Conservation (phyloP, 2,888 invertebrate species). For the Caenorhabditis plicata region DNA sequence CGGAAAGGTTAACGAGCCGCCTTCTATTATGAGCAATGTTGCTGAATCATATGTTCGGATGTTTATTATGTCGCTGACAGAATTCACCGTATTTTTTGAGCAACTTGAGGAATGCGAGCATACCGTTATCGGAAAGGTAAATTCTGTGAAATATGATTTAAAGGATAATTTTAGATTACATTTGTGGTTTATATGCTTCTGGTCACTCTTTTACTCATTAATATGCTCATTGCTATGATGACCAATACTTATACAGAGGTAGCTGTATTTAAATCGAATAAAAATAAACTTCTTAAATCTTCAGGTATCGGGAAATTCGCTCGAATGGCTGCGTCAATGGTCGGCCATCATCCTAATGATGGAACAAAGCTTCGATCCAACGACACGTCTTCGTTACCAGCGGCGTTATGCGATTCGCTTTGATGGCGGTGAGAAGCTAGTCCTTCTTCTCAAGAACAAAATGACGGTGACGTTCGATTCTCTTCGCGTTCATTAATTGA, state of each 20-base stretch:
- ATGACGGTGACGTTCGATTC: constrained; percentile 29
- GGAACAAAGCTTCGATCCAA: constrained; percentile 88
- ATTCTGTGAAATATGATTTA: no score
- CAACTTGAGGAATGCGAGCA: constrained; percentile 80
- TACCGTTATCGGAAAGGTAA: constrained; percentile 72
- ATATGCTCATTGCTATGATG: constrained; percentile 99
- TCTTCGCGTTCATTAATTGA: not conserved
- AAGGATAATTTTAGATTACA: constrained; percentile 70
- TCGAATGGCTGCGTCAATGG: constrained; percentile 98
- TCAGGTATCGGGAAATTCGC: constrained; percentile 87
- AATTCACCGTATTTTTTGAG: constrained; percentile 88
- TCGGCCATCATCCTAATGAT: constrained; percentile 93
- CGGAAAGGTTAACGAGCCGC: not conserved
- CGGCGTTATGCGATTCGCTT: constrained; percentile 87
- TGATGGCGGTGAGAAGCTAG: constrained; percentile 55
- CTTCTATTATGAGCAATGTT: constrained; percentile 71
- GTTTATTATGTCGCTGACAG: constrained; percentile 91
- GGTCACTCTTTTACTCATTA: constrained; percentile 83
- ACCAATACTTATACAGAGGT: constrained; percentile 95
- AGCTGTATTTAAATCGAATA: not conserved
- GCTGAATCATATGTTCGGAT: constrained; percentile 84
- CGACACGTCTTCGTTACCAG: constrained; percentile 81
- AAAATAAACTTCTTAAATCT: not conserved
- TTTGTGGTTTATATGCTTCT: constrained; percentile 96
- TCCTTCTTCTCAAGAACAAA: constrained; percentile 49